Evolutionary conservation across 2,797 vertebrate species (phyloP).

Genomic region (Paramormyrops hopkinsi): DNA sequence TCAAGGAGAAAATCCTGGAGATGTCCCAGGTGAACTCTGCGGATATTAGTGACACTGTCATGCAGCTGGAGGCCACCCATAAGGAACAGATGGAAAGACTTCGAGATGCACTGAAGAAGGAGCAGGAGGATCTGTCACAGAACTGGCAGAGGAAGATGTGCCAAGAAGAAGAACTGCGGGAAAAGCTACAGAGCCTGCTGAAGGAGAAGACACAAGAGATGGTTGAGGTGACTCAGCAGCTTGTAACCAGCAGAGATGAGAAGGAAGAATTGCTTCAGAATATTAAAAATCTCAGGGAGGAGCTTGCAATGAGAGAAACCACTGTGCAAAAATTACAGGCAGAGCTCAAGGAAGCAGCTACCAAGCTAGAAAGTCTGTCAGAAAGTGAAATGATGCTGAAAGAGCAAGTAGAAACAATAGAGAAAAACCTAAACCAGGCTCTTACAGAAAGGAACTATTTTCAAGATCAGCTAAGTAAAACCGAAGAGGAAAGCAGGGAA

Average conservation of each 20-base stretch:
- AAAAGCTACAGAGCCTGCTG: constrained; percentile 64
- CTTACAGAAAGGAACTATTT: constrained; percentile 67
- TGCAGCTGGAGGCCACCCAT: constrained; percentile 78
- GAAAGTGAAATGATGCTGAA: constrained; percentile 64
- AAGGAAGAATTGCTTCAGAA: constrained; percentile 60
- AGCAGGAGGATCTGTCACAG: constrained; percentile 56
- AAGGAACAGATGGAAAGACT: constrained; percentile 76
- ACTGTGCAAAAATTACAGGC: constrained; percentile 73
- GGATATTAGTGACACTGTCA: constrained; percentile 70
- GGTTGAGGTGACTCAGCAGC: constrained; percentile 61
- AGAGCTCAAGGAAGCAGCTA: constrained; percentile 67
- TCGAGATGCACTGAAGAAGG: constrained; percentile 55
- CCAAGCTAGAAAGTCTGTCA: constrained; percentile 60
- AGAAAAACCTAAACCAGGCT: constrained; percentile 68
- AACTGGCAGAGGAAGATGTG: constrained; percentile 69
- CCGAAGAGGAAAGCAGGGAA: constrained; percentile 60
- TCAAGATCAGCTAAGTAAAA: constrained; percentile 62
- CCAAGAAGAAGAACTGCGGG: constrained; percentile 69
- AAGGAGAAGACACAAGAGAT: constrained; percentile 77
- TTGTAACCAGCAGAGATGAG: constrained; percentile 57
- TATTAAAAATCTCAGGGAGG: constrained; percentile 65
- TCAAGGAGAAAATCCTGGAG: constrained; percentile 79
- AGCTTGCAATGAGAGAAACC: constrained; percentile 60
- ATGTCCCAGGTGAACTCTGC: constrained; percentile 79
- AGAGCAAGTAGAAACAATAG: constrained; percentile 67